Base-by-base conservation (phyloP, 2,888 invertebrate genomes). In the Aspidiotus rigidus region DNA sequence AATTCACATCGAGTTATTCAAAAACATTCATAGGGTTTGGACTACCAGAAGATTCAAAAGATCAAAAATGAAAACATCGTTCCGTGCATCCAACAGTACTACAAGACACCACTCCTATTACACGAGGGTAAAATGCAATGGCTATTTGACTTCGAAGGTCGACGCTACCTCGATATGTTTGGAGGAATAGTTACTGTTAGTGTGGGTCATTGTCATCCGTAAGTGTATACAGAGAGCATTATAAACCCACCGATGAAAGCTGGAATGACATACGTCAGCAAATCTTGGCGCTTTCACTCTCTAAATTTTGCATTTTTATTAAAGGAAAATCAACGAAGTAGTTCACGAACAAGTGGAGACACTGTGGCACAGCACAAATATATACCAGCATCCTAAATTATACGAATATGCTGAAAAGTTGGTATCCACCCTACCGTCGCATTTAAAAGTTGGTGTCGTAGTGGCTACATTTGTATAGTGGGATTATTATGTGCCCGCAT, bases 191-290 rank as follows among this genome's bases (percentile, higher is more conserved):
- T 95, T 15, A 99, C 98, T 0, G 92, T 98, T 54, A 94, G 94
- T 67, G 94, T 97, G 2, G 97, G 97, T 28, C 98, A 98, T 78
- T 94, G 93, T 77, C 98, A 98, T 81, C 96, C 97, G 93, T 95
- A 82, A 87, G 90, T 84, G 7, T 16, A n/a, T 56, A n/a, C 56
- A 56, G 8, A 39, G 28, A 5, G 5, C 5, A 28, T 28, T 3
- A 49, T 49, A 2, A 49, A 6, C 49, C n/a, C 11, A 2, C 49
- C 10, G 49, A 11, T 13, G 49, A 49, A 49, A 49, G 10, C 49
- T 49, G 49, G n/a, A n/a, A n/a, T n/a, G n/a, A n/a, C n/a, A n/a
- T n/a, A n/a, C n/a, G n/a, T n/a, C n/a, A n/a, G n/a, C 10, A 49
- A 49, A 49, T 49, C n/a, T n/a, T 13, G 3, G 6, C n/a, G 3